Base-by-base conservation (phyloP, 2,113 vertebrate species). In the Corapipo altera region DNA sequence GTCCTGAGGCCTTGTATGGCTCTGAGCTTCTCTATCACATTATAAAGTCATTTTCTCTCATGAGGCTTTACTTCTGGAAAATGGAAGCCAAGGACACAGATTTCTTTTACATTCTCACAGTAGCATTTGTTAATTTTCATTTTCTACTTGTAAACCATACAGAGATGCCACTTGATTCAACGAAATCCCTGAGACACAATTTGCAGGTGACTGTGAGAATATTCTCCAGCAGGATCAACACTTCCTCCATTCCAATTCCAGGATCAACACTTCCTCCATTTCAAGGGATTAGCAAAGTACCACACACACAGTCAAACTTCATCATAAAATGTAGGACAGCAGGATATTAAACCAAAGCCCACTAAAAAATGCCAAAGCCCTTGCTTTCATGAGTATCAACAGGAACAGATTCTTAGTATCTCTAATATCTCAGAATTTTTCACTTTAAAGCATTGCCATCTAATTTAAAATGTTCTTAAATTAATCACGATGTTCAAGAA, bases 61-160 rank as follows among this genome's bases (percentile, higher is more conserved):
- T 2, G 4, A 48, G 32, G 32, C 27, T 69, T 62, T 49, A n/a
- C 51, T 66, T 70, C 13, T n/a, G 24, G 21, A 57, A 87, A 43
- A 76, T 0, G 6, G 14, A 20, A 66, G 28, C 18, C 7, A 0
- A 7, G 17, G 35, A 59, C 20, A 19, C 0, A 27, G 24, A 33
- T 35, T 65, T 15, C 21, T 75, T 70, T 57, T 27, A 77, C 15
- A 17, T 37, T 35, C 9, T 37, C 20, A 70, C 24, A 48, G 33
- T 15, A 73, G 8, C n/a, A 52, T 58, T 62, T 79, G 4, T 43
- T 58, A 27, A 16, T 58, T 80, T 73, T 65, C 0, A 4, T 65
- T 62, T n/a, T 32, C 32, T 49, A 30, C n/a, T 30, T 62, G 15
- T 22, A 93, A 73, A 57, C 9, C 23, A 33, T 4, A 39, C 0